Evolutionary conservation across 2,797 vertebrate species (phyloP).

Genomic region (Dipus sagitta): DNA sequence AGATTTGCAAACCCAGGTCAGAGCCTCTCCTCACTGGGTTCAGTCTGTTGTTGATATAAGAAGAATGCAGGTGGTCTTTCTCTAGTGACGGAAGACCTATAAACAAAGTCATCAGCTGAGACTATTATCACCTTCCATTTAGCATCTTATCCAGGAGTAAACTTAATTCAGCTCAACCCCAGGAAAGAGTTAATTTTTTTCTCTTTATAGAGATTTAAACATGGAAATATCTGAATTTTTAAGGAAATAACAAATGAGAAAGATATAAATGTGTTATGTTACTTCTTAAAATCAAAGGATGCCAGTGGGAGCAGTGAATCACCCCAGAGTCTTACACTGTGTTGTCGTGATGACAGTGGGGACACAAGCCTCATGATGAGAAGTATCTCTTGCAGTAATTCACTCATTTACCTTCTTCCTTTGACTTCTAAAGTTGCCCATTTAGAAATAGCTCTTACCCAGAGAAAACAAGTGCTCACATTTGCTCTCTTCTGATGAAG

Average conservation of each 20-base stretch:
- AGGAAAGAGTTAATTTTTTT: constrained; percentile 29
- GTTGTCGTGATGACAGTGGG: background rate
- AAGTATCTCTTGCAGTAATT: background rate
- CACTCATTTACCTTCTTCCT: background rate
- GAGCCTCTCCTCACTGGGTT: background rate
- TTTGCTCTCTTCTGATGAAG: background rate
- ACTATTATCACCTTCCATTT: constrained; percentile 67
- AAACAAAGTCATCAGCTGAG: constrained; percentile 79
- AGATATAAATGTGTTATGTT: background rate
- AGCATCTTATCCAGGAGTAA: constrained; percentile 36
- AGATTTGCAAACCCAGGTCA: constrained; percentile 75
- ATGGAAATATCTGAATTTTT: constrained; percentile 27
- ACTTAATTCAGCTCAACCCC: constrained; percentile 38
- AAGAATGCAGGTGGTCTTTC: constrained; percentile 78
- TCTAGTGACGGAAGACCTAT: constrained; percentile 70
- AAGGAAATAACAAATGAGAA: background rate
- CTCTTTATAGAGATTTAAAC: constrained; percentile 47
- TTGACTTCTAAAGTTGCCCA: background rate
- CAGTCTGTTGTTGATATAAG: constrained; percentile 71
- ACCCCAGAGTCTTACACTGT: background rate
- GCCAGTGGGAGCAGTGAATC: background rate
- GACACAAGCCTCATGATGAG: fast-evolving
- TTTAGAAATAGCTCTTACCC: background rate
- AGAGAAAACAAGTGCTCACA: background rate
- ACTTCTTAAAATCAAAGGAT: constrained; percentile 14